phyloP scores from a whole-genome alignment of 1,140 invertebrate species.

The Formica exsecta region DNA sequence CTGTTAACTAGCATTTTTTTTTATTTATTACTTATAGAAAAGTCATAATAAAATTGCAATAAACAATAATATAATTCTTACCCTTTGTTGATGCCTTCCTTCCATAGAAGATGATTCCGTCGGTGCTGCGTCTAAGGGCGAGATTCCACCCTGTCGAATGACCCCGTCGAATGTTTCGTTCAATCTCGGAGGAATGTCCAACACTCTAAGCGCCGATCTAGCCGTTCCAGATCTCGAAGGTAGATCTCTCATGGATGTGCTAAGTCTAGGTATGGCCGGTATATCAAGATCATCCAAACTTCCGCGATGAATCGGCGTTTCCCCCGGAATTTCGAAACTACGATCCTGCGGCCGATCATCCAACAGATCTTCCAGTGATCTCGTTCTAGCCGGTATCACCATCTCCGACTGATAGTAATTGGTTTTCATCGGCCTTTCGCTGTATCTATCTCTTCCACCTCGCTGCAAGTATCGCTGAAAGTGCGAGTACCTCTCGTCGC shows the following conservation, averaged over 20 bases:
- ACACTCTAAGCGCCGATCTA: conserved; percentile 73
- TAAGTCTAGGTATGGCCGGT: conserved; percentile 83
- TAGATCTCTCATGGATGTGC: conserved; percentile 79
- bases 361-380: conserved; percentile 81
- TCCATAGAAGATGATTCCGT: conserved; percentile 66
- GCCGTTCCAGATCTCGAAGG: conserved; percentile 72
- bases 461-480: conserved; percentile 90
- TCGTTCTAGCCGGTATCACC: conserved; percentile 73
- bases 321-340: conserved; percentile 79
- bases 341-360: conserved; percentile 83
- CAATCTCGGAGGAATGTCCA: conserved; percentile 75
- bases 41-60: background rate
- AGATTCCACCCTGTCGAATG: conserved; percentile 76
- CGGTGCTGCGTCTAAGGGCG: conserved; percentile 72
- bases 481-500: conserved; percentile 89
- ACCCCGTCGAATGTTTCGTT: conserved; percentile 82
- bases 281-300: conserved; percentile 88
- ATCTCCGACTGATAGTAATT: conserved; percentile 41
- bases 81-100: conserved; percentile 74
- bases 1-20: background rate
- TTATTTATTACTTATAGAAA: background rate
- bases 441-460: conserved; percentile 88
- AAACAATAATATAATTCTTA: conserved; percentile 40
- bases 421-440: conserved; percentile 86
- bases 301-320: conserved; percentile 77